Base-by-base conservation (phyloP, 1,140 invertebrate genomes). In the Drosophila kohkoa region DNA sequence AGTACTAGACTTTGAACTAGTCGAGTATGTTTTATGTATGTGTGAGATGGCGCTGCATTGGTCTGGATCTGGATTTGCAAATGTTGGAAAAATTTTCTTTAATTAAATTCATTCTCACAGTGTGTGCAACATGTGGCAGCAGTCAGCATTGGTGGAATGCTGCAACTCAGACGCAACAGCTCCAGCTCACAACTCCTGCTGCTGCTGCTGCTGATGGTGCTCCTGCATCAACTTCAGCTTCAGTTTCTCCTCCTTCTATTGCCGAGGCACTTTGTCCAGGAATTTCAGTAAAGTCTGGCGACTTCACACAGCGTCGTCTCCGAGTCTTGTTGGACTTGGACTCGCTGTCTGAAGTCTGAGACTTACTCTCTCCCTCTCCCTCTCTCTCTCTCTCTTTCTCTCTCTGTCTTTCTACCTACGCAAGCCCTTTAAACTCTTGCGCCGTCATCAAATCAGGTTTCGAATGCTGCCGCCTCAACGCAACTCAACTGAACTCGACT, bases 61-160 rank as follows among this genome's bases (percentile, higher is more conserved):
- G 83, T 88, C 83, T 73, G 66, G 49, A 62, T 88, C 83, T 73
- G 69, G 49, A 62, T 73, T 79, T 76, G 77, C 77, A 76, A 79
- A 72, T 73, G 63, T 48, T 41, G 38, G 52, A 71, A 62, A 69
- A 67, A 89, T 89, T 68, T 79, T 71, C 85, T 78, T 88, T 88
- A 88, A 88, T 88, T 88, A 88, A 88, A 89, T 89, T 83, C 85
- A 89, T 89, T 88, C 83, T 88, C 83, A 88, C 83, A 88, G 83
- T 88, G 80, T 88, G 83, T 88, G 85, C 83, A 88, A 88, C 83
- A 88, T 88, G 83, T 88, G 83, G 83, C 80, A 74, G 83, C 80
- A 74, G 58, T 76, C 67, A 60, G 30, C 41, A 45, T 32, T 35
- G 43, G 58, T 65, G 79, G 82, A 86, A 87, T 83, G 81, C 81